Evolutionary conservation across 1,140 invertebrate species (phyloP).

Genomic region (Lepidurus couesii): DNA sequence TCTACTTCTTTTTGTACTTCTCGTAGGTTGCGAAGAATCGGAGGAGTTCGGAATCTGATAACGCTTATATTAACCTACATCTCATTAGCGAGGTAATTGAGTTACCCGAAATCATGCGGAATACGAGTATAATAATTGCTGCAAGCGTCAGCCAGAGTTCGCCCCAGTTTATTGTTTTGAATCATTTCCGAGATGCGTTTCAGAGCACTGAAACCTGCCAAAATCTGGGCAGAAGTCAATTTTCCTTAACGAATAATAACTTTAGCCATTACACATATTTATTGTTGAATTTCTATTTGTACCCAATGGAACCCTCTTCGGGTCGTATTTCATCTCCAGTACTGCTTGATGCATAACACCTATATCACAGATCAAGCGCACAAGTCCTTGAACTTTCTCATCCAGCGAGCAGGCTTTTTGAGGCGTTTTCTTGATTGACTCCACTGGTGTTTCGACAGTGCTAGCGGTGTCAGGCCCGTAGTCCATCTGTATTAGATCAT

Average conservation of each 20-base stretch:
- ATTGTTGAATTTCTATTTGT: neutral
- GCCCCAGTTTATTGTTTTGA: constrained; percentile 34
- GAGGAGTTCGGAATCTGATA: constrained; percentile 40
- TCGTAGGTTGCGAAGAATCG: constrained; percentile 40
- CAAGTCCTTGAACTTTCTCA: constrained; percentile 37
- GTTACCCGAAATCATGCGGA: constrained; percentile 54
- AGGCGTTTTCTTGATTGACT: neutral
- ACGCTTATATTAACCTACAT: neutral
- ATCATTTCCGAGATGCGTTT: constrained; percentile 48
- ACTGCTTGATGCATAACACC: constrained; percentile 53
- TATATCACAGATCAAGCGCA: constrained; percentile 54
- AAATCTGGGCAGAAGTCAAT: constrained; percentile 52
- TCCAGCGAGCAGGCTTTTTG: neutral
- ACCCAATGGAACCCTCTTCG: constrained; percentile 43
- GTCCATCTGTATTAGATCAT: constrained; percentile 43
- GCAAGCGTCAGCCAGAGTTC: constrained; percentile 43
- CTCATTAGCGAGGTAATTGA: constrained; percentile 31
- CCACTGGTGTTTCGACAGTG: neutral
- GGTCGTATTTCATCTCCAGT: constrained; percentile 48
- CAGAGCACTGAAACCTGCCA: constrained; percentile 51
- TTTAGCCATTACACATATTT: too few species aligned
- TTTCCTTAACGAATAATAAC: constrained; percentile 43
- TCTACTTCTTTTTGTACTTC: constrained; percentile 48
- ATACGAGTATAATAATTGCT: constrained; percentile 57
- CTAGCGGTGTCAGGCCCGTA: constrained; percentile 37